Evolutionary conservation across 2,888 invertebrate species (phyloP).

Genomic region (Salticus scenicus): DNA sequence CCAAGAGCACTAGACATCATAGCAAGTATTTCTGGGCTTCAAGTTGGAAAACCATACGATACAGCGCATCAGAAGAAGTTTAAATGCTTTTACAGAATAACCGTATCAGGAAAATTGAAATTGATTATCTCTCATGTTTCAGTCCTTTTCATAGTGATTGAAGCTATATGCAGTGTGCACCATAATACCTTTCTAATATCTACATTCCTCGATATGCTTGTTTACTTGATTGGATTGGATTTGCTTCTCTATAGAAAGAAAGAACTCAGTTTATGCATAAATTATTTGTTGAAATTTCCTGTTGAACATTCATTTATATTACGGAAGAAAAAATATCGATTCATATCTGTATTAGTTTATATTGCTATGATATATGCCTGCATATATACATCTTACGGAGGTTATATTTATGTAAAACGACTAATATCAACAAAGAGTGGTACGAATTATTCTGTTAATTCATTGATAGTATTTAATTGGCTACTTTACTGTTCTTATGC

Average conservation of each 20-base stretch:
- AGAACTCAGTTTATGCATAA: background rate
- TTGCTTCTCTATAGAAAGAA: background rate
- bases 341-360: background rate
- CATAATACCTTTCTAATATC: background rate
- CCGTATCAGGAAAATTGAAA: background rate
- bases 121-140: background rate
- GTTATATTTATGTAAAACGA: background rate
- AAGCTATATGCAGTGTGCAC: background rate
- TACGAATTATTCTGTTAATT: background rate
- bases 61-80: no score
- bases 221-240: background rate
- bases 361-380: background rate
- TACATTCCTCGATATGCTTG: background rate
- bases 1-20: no score
- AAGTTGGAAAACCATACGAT: no score
- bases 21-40: no score
- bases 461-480: background rate
- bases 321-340: background rate
- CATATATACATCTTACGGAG: background rate
- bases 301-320: background rate
- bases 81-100: no score
- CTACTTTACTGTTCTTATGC: background rate
- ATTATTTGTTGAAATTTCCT: background rate
- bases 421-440: background rate
- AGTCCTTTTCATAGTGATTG: background rate